Evolutionary conservation across 2,888 invertebrate species (phyloP).

Genomic region (Automeris io): DNA sequence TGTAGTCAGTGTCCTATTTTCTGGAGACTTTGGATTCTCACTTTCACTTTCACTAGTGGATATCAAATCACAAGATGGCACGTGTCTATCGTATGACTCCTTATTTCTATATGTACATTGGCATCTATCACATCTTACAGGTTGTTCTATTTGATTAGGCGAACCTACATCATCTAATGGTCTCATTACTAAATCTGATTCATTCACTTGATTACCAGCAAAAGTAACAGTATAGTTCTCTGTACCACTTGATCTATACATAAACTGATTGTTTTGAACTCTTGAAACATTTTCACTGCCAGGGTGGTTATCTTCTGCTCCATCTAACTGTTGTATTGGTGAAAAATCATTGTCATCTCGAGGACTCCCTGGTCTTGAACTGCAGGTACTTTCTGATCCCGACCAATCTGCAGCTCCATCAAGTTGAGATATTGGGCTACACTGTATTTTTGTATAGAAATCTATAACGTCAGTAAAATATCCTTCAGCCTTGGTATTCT

Average conservation of each 20-base stretch:
- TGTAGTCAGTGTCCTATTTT: constrained; percentile 69
- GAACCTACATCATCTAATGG: constrained; percentile 56
- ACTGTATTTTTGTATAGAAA: constrained; percentile 73
- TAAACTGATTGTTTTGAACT: constrained; percentile 57
- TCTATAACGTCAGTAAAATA: constrained; percentile 71
- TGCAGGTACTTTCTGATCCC: constrained; percentile 71
- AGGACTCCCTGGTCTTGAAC: constrained; percentile 65
- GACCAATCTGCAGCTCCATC: constrained; percentile 84
- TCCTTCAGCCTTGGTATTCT: constrained; percentile 58
- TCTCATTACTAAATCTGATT: constrained; percentile 66
- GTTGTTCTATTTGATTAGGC: constrained; percentile 78
- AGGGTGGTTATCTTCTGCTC: constrained; percentile 79
- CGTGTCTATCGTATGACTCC: constrained; percentile 87
- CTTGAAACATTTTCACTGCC: constrained; percentile 48
- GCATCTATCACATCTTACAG: constrained; percentile 91
- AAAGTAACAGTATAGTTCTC: constrained; percentile 72
- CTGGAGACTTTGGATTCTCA: constrained; percentile 79
- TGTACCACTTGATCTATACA: constrained; percentile 66
- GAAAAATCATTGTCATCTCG: constrained; percentile 53
- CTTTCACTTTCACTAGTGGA: constrained; percentile 90
- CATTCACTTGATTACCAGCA: constrained; percentile 68
- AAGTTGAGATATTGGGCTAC: constrained; percentile 80
- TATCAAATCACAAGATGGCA: constrained; percentile 86
- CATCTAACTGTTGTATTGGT: constrained; percentile 81
- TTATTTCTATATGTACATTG: constrained; percentile 91